Evolutionary conservation across 2,797 vertebrate species (phyloP), one percentile per base, ranked within the genome.

Genomic region (Enteromius argenteus): DNA sequence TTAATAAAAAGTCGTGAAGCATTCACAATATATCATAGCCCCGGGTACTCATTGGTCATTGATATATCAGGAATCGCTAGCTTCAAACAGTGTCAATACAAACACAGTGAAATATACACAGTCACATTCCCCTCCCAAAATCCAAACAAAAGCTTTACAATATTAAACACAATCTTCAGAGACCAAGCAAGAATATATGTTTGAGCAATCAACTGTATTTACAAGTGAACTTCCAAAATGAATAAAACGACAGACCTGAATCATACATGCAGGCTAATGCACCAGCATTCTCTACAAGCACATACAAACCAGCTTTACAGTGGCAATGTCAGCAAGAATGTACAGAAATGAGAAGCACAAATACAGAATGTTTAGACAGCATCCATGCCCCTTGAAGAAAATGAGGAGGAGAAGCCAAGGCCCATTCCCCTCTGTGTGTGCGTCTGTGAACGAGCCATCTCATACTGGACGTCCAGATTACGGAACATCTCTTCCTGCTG

Each of bases 341-440:
- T 71, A 80, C 79, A 49, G 27, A 81, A 44, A 68, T 32, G 60
- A 79, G 58, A 79, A 77, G 77, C 78, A 56, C 58, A 32, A 10
- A 3, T 32, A 9, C 37, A 86, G 85, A 81, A 79, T 75, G 80
- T 90, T 96, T 96, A 99, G 88, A 99, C 93, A 32, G 97, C 90
- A 91, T 99, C 98, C 97, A 98, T 98, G 91, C 98, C 98, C 86
- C 97, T 94, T 79, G 95, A 95, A 80, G 83, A 75, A 62, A 99
- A 99, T 0, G 97, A 97, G 69, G 97, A 97, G 30, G 96, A 95
- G 89, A 99, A 99, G 17, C 98, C 98, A 11, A 99, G 96, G 37
- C 98, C 98, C 97, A 99, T 98, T 88, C 98, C 98, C 91, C 98
- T 96, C 85, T 99, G 97, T 0, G 98, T 99, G 93, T 99, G 98